These are phyloP conservation scores for Hololepta plana DNA, from an alignment of 2,888 invertebrate genomes.

Conservation along the genomic window DNA sequence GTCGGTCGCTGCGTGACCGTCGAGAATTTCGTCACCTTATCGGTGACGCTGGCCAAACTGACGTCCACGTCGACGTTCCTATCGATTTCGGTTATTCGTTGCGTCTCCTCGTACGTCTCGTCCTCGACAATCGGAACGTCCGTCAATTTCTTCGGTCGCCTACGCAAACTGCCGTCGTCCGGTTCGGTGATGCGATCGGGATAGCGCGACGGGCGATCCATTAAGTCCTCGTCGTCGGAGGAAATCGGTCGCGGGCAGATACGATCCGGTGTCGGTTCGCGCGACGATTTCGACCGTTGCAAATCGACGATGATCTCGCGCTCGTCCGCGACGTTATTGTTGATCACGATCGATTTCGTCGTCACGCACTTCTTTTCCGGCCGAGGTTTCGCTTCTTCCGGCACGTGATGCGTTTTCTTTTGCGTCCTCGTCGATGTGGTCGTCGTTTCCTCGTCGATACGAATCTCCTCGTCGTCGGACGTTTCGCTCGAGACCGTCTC, in stretches of 20 bases:
- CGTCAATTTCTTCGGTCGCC: constrained; percentile 23
- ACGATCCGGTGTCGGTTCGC: constrained; percentile 57
- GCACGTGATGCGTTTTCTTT: constrained; percentile 7
- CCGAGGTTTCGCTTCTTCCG: constrained; percentile 11
- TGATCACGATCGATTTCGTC: constrained; percentile 32
- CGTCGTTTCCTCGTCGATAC: neutral
- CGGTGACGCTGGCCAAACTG: constrained; percentile 35
- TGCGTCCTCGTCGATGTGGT: constrained; percentile 1
- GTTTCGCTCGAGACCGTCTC: constrained; percentile 5
- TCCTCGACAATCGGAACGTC: constrained; percentile 38
- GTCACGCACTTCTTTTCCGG: constrained; percentile 27
- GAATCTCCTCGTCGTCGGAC: neutral
- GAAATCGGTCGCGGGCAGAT: constrained; percentile 46
- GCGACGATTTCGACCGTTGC: constrained; percentile 53
- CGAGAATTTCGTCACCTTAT: constrained; percentile 30
- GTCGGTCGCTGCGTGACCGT: constrained; percentile 14
- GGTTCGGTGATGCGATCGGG: constrained; percentile 61
- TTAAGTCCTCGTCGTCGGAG: constrained; percentile 30
- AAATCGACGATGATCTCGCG: constrained; percentile 48
- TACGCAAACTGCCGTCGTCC: constrained; percentile 37
- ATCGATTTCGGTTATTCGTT: constrained; percentile 18
- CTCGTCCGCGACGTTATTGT: constrained; percentile 23
- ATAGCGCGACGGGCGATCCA: constrained; percentile 43
- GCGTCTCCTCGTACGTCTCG: constrained; percentile 38
- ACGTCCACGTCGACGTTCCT: constrained; percentile 27